Evolutionary conservation across 2,888 invertebrate genomes (phyloP), one percentile per base, ranked within the genome.

Genomic region (Alloscopus bannaensis): DNA sequence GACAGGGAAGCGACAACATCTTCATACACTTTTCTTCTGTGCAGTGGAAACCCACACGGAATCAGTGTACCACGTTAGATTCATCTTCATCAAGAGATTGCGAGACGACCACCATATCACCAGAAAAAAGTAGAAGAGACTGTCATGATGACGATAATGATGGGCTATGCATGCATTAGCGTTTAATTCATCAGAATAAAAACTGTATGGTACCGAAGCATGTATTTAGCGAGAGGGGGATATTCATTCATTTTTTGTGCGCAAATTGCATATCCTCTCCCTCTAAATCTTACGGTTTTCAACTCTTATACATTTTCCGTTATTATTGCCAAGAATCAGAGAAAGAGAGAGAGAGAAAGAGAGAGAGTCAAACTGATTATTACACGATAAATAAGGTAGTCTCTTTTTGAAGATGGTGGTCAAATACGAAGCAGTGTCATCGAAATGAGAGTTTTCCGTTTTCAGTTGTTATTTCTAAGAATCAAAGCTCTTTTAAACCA

Each of bases 1-100:
- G 45, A 16, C 45, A 45, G 45, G 45, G 45, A 18, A 36, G 36
- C 36, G 13, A 13, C 36, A 36, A 36, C 36, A 36, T 8, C 36
- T 36, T 8, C 36, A 36, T 13, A 36, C 36, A 36, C 6, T 36
- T 36, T 36, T 36, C 13, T 36, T 36, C 6, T 8, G 6, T 8
- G 36, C 13, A 6, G 13, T 13, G 36, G 36, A 6, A 6, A 36
- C 8, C 8, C 8, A 36, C 36, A 6, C 3, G 13, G 18, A 3
- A 45, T 11, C 13, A 18, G 2, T 29, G 24, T 40, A 13, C 60
- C 60, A 60, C 60, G 22, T 40, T 40, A 45, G 42, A 42, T 73
- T 73, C 64, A 73, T 73, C 57, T 65, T 73, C 72, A 73, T 73
- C 72, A 73, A 28, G 65, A 57, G 42, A n/a, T n/a, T n/a, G n/a